These are phyloP conservation scores for Toxotes lorentzi DNA, from an alignment of 2,797 vertebrate genomes.

Conservation along the genomic window DNA sequence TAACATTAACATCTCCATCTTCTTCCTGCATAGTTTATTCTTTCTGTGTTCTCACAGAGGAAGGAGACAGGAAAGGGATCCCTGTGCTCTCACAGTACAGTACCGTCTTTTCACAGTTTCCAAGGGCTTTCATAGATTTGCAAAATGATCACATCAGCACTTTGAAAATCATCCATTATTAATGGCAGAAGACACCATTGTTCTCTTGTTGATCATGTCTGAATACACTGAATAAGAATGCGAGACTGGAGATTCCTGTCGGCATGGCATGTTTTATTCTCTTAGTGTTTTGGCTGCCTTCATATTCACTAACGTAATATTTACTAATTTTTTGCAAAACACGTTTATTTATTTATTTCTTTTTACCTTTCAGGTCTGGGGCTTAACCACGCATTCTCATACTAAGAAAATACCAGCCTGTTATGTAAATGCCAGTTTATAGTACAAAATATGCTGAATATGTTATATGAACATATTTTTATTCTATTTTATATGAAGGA, in stretches of 20 bases:
- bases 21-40: constrained; percentile 1
- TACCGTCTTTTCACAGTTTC: background rate
- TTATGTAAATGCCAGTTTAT: too few species aligned
- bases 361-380: background rate
- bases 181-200: constrained; percentile 14
- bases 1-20: constrained; percentile 46
- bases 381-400: too few species aligned
- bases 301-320: constrained; percentile 1
- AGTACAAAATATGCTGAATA: too few species aligned
- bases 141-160: constrained; percentile 34
- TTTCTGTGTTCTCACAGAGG: constrained; percentile 17
- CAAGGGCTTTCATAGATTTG: constrained; percentile 3
- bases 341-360: background rate
- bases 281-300: constrained; percentile 13
- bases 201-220: constrained; percentile 33
- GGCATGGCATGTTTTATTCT: background rate
- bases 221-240: constrained; percentile 29
- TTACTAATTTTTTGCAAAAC: background rate
- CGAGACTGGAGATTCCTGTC: background rate
- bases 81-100: background rate
- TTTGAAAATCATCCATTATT: constrained; percentile 54
- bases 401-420: too few species aligned
- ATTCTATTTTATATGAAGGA: too few species aligned
- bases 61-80: background rate
- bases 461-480: too few species aligned